Base-by-base conservation (phyloP, 2,113 vertebrate genomes). In the Barnardius zonarius region DNA sequence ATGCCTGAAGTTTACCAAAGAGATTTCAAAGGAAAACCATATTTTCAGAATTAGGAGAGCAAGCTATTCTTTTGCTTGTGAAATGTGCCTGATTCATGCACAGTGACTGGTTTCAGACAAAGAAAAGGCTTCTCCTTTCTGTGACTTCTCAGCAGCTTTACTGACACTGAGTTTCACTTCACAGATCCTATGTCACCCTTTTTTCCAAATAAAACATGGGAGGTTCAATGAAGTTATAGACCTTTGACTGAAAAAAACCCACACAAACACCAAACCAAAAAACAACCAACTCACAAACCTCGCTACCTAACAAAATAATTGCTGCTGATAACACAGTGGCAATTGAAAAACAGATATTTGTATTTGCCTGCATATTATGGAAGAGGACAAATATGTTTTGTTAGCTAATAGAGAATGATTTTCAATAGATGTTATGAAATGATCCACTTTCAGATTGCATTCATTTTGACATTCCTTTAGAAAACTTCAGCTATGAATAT, bases 81-180 rank as follows among this genome's bases (percentile, higher is more conserved):
- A 95, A 87, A 89, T 87, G 75, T 91, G 30, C 24, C 57, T 89
- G 57, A 82, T 85, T 93, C 63, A 74, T 76, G 59, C 54, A 66
- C 44, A 91, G 37, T 46, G 41, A 59, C 78, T 69, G 41, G 74
- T 93, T 95, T 95, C 92, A 96, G 83, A 35, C 85, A 74, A 88
- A 94, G 37, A 46, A 81, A 51, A 87, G 11, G 31, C 70, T 91
- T 94, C 90, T 91, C 59, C 59, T 97, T 95, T 96, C 91, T 57
- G 20, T 77, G 37, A 83, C 82, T 95, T 96, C 72, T 91, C 73
- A 86, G 13, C 44, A 87, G 22, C 39, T 85, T 92, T 86, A 79
- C 35, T 2, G 6, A 55, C 31, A 33, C 33, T 44, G 44, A 95
- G 75, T 96, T 96, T 96, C 90, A 73, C 68, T 96, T 96, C 90